A percentile compares a stretch with the other conserved stretches of the same genome.
Evolutionary conservation across 2,113 vertebrate genomes (phyloP).

Genomic region (Anguilla rostrata): DNA sequence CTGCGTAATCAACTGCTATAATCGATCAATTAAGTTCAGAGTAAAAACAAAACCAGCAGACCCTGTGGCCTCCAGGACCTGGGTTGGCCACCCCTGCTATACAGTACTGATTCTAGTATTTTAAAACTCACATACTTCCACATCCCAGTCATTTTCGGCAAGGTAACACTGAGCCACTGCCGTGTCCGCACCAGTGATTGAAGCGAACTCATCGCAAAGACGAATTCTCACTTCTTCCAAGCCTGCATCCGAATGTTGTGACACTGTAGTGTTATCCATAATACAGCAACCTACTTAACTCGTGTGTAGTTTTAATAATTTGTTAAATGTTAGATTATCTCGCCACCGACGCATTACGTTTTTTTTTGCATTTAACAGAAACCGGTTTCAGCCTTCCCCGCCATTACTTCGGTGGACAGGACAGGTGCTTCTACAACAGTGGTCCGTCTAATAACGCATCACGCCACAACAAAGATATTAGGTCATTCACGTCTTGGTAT

Average conservation of each 20-base stretch:
- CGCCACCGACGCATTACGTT: too few species aligned
- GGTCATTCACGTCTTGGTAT: background rate
- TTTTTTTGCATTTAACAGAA: background rate
- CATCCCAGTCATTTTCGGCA: slow-evolving; percentile 77
- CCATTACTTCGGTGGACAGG: too few species aligned
- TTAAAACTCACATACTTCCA: slow-evolving; percentile 74
- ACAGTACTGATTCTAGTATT: background rate
- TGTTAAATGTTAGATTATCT: too few species aligned
- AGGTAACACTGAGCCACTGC: slow-evolving; percentile 75
- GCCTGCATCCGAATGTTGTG: slow-evolving; percentile 30
- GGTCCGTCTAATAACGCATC: slow-evolving; percentile 37
- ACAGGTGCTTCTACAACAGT: slow-evolving; percentile 36
- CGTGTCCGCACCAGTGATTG: slow-evolving; percentile 65
- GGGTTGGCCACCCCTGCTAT: too few species aligned
- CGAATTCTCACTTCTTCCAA: slow-evolving; percentile 58
- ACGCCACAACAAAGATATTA: background rate
- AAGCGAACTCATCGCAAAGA: slow-evolving; percentile 76
- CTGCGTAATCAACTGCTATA: too few species aligned
- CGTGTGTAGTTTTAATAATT: slow-evolving; percentile 26
- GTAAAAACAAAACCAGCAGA: too few species aligned
- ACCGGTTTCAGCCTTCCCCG: background rate
- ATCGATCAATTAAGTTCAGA: too few species aligned
- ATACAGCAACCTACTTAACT: slow-evolving; percentile 25
- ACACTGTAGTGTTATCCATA: slow-evolving; percentile 19
- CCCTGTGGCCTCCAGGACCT: too few species aligned